phyloP scores from a whole-genome alignment of 2,797 vertebrate species.

The Silurus lanzhouensis region DNA sequence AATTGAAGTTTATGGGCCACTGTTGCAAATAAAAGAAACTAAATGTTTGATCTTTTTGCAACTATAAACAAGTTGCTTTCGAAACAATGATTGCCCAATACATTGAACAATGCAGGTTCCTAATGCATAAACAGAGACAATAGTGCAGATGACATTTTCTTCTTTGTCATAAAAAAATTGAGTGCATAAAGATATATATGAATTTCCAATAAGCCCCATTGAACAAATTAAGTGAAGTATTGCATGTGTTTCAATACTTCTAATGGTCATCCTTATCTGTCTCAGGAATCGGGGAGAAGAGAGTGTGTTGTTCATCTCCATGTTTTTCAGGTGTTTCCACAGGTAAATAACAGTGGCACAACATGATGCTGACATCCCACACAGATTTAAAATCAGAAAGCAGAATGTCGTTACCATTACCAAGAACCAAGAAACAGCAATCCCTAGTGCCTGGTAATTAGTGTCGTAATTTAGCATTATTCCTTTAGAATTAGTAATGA shows the following conservation, averaged over 20 bases:
- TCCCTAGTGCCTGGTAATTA: accelerated
- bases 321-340: conserved; percentile 21
- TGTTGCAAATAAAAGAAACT: background rate
- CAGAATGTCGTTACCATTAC: background rate
- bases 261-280: conserved; percentile 56
- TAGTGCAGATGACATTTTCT: background rate
- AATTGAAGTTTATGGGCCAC: background rate
- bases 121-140: conserved; percentile 45
- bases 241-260: conserved; percentile 33
- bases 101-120: conserved; percentile 42
- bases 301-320: background rate
- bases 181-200: accelerated
- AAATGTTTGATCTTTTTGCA: conserved; percentile 15
- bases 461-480: background rate
- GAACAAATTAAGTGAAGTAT: conserved; percentile 33
- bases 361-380: conserved; percentile 18
- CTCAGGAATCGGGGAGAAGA: conserved; percentile 17
- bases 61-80: background rate
- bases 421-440: background rate
- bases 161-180: accelerated
- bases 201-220: background rate
- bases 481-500: background rate
- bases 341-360: conserved; percentile 11
- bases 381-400: conserved; percentile 31
- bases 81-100: conserved; percentile 41